phyloP scores from a whole-genome alignment of 2,113 vertebrate species.

The Helogale parvula region DNA sequence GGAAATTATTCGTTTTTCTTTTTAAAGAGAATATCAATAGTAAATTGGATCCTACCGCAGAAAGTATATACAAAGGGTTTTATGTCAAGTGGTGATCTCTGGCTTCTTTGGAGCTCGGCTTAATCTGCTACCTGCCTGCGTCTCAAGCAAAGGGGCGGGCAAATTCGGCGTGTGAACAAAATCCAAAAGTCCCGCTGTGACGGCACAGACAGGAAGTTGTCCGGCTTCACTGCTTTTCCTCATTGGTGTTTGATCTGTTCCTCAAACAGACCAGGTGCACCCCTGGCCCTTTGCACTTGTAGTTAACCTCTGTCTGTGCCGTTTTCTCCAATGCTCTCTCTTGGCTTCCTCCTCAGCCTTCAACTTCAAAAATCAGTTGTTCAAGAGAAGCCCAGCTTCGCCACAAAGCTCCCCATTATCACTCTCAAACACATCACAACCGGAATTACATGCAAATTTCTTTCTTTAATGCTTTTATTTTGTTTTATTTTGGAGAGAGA shows the following conservation, averaged over 20 bases:
- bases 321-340: not conserved
- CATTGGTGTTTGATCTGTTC: not conserved
- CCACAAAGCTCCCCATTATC: not conserved
- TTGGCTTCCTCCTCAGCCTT: too few species aligned
- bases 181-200: not conserved
- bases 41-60: conserved; percentile 85
- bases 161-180: not conserved
- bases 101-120: conserved; percentile 79
- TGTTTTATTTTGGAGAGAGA: too few species aligned
- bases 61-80: conserved; percentile 87
- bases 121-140: conserved; percentile 71
- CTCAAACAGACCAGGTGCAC: not conserved
- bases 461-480: too few species aligned
- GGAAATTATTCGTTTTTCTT: conserved; percentile 81
- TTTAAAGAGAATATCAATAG: conserved; percentile 84
- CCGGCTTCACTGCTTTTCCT: rapidly evolving
- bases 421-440: not conserved
- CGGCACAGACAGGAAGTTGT: not conserved
- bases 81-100: conserved; percentile 84
- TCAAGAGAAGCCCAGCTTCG: not conserved
- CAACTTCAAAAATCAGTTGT: not conserved
- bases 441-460: not conserved
- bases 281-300: not conserved
- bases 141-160: not conserved
- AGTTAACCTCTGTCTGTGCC: rapidly evolving